These are phyloP conservation scores for Cheilosia scutellata DNA, from an alignment of 2,888 invertebrate species.

Conservation along the genomic window DNA sequence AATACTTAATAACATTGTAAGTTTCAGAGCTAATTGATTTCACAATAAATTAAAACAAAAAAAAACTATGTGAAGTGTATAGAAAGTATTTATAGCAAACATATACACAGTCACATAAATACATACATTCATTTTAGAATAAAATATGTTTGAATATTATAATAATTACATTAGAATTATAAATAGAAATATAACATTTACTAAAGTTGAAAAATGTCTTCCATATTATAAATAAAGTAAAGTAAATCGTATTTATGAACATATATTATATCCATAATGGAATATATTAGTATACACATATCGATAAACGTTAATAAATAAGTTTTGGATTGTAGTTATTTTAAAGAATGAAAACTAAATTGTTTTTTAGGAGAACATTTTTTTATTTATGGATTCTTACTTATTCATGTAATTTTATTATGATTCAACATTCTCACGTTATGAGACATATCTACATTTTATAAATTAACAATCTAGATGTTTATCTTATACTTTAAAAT, in stretches of 20 bases:
- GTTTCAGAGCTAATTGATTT: no score
- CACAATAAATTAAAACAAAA: no score
- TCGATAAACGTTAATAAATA: conserved; percentile 61
- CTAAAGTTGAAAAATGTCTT: conserved; percentile 76
- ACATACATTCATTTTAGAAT: conserved; percentile 31
- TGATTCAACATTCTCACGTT: conserved; percentile 28
- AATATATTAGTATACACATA: conserved; percentile 68
- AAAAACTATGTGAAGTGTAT: background rate
- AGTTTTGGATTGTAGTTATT: conserved; percentile 61
- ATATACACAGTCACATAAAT: background rate
- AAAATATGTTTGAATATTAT: conserved; percentile 47
- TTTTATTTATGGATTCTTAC: conserved; percentile 36
- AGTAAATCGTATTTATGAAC: conserved; percentile 64
- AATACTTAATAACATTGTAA: no score
- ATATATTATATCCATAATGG: conserved; percentile 62
- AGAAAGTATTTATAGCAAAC: background rate
- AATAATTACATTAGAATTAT: conserved; percentile 57
- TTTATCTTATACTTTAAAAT: conserved; percentile 45
- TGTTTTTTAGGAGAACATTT: conserved; percentile 33
- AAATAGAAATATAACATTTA: conserved; percentile 65
- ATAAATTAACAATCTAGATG: conserved; percentile 65
- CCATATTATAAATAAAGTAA: conserved; percentile 74
- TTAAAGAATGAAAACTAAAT: conserved; percentile 31
- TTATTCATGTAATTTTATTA: conserved; percentile 49
- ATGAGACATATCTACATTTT: conserved; percentile 27